A percentile compares a stretch with the other conserved stretches of the same genome.
phyloP scores from a whole-genome alignment of 1,140 invertebrate species.

The Trichonephila clavipes region DNA sequence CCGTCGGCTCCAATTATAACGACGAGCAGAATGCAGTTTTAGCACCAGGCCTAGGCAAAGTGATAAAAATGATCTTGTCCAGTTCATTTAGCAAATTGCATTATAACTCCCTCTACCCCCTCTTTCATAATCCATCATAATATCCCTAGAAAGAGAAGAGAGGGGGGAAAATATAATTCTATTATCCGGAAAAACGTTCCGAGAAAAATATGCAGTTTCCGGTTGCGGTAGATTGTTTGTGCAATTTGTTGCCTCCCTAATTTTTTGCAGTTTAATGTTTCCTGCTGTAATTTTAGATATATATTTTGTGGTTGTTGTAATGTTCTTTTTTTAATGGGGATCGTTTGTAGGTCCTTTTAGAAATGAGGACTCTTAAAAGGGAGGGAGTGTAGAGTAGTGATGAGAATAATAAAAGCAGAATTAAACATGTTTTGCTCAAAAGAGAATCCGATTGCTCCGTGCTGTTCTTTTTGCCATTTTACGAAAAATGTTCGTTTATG shows the following conservation, averaged over 20 bases:
- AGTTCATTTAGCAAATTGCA: constrained; percentile 73
- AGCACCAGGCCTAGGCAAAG: constrained; percentile 44
- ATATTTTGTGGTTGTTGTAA: not conserved
- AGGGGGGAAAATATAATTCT: constrained; percentile 40
- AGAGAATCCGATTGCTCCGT: not conserved
- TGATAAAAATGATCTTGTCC: constrained; percentile 74
- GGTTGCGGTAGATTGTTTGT: constrained; percentile 22
- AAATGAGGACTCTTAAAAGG: not conserved
- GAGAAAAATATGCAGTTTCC: constrained; percentile 44
- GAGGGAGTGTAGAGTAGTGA: not conserved
- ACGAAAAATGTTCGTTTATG: not conserved
- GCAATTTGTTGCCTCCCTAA: constrained; percentile 34
- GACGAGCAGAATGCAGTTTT: constrained; percentile 48
- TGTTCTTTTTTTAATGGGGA: not conserved
- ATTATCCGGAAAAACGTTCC: constrained; percentile 54
- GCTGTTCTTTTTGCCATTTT: not conserved
- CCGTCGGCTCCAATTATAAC: constrained; percentile 56
- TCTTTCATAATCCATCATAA: constrained; percentile 60
- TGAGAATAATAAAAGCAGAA: not conserved
- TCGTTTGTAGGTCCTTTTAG: not conserved
- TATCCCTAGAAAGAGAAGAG: constrained; percentile 56
- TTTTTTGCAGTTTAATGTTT: constrained; percentile 41
- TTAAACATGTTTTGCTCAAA: not conserved
- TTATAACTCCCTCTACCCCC: constrained; percentile 40
- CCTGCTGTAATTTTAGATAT: not conserved